Conservation (phyloP, 2,888 invertebrate genomes). For the Limnephilus lunatus region DNA sequence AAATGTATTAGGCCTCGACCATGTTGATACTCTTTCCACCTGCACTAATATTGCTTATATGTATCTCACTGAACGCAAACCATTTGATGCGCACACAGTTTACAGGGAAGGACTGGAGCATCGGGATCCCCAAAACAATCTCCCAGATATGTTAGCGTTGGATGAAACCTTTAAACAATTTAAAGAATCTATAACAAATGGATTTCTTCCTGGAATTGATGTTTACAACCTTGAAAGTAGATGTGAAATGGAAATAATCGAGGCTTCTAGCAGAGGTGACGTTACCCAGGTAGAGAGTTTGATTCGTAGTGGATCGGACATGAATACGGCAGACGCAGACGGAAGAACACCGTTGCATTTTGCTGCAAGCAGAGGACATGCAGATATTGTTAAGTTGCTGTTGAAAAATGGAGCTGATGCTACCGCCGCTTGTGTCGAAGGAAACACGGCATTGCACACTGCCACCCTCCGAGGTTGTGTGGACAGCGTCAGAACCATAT, state of each 20-base stretch:
- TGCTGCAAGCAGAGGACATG: background rate
- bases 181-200: background rate
- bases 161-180: background rate
- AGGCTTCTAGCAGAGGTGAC: background rate
- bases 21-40: background rate
- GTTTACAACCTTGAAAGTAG: background rate
- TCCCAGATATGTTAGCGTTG: background rate
- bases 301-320: background rate
- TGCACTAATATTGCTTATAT: background rate
- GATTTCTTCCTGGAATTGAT: background rate
- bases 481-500: background rate
- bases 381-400: slow-evolving; percentile 4
- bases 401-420: slow-evolving; percentile 19
- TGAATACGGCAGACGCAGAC: background rate
- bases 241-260: background rate
- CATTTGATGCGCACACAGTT: background rate
- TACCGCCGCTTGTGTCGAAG: background rate
- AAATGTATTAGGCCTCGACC: background rate
- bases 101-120: background rate
- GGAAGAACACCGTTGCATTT: slow-evolving; percentile 20
- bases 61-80: background rate
- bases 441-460: background rate
- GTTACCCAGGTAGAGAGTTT: background rate
- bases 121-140: background rate
- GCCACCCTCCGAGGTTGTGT: background rate